Evolutionary conservation across 2,113 vertebrate species (phyloP).

Genomic region (Petrocephalus zakoni): DNA sequence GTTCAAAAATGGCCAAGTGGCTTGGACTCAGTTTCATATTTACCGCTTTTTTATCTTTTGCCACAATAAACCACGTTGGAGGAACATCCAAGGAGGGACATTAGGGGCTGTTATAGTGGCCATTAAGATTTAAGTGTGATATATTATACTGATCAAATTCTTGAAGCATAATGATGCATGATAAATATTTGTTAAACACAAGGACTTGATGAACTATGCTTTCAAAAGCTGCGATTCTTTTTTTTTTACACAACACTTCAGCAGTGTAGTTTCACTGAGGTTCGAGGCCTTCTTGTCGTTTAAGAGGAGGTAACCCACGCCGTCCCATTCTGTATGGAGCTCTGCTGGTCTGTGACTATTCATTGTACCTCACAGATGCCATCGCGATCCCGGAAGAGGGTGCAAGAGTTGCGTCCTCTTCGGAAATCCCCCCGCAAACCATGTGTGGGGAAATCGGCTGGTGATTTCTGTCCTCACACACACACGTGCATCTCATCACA

Average conservation of each 20-base stretch:
- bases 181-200: constrained; percentile 7
- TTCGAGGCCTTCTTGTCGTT: not conserved
- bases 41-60: not conserved
- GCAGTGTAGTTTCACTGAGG: not conserved
- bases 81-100: not conserved
- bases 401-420: not conserved
- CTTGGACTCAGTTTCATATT: not conserved
- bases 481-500: not conserved
- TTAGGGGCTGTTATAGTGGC: not conserved
- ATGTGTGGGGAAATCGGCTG: not conserved
- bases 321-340: not conserved
- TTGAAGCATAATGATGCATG: constrained; percentile 3
- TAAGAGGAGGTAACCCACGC: not conserved
- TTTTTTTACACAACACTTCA: not conserved
- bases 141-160: constrained; percentile 1
- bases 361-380: not conserved
- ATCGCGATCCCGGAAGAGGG: not conserved
- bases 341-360: not conserved
- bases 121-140: constrained; percentile 7
- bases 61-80: not conserved
- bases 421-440: not conserved
- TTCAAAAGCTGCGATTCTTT: not conserved
- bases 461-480: not conserved
- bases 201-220: not conserved
- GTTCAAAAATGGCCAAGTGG: not conserved